Conservation (phyloP, 2,888 invertebrate species). For the Calliopum simillimum region DNA sequence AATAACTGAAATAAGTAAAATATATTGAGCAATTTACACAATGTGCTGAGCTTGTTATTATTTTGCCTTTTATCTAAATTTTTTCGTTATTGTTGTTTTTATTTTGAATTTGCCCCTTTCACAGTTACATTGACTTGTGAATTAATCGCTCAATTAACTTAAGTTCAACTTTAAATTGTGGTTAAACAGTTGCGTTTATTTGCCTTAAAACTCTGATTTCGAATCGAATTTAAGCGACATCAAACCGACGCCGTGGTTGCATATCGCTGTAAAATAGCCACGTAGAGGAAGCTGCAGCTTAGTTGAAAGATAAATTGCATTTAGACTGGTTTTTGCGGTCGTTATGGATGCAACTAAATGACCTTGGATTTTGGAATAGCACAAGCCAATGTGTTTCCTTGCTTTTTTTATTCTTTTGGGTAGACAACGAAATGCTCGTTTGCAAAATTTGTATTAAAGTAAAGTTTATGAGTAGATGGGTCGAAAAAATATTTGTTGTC, state of each 20-base stretch:
- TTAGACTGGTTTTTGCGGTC: slow-evolving; percentile 33
- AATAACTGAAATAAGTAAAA: background rate
- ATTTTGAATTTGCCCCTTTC: background rate
- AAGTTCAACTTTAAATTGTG: slow-evolving; percentile 37
- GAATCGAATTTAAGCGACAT: slow-evolving; percentile 23
- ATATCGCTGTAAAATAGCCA: background rate
- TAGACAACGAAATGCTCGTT: background rate
- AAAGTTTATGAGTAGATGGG: too few relatives aligned
- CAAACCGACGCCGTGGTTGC: background rate
- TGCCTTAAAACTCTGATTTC: slow-evolving; percentile 23
- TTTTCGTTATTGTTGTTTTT: slow-evolving; percentile 5
- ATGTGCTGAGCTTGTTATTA: background rate
- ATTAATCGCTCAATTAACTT: slow-evolving; percentile 59
- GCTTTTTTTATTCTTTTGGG: background rate
- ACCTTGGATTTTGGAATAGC: slow-evolving; percentile 53
- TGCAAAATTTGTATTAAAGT: too few relatives aligned
- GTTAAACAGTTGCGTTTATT: slow-evolving; percentile 30
- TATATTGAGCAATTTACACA: background rate
- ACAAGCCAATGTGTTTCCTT: background rate
- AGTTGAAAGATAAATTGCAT: background rate
- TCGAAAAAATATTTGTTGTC: too few relatives aligned
- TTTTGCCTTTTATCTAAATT: background rate
- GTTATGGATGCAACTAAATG: slow-evolving; percentile 35
- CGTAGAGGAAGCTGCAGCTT: slow-evolving; percentile 3
- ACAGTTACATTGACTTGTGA: slow-evolving; percentile 1